Conservation (phyloP, 1,140 invertebrate genomes). For the Drosophila ananassae region DNA sequence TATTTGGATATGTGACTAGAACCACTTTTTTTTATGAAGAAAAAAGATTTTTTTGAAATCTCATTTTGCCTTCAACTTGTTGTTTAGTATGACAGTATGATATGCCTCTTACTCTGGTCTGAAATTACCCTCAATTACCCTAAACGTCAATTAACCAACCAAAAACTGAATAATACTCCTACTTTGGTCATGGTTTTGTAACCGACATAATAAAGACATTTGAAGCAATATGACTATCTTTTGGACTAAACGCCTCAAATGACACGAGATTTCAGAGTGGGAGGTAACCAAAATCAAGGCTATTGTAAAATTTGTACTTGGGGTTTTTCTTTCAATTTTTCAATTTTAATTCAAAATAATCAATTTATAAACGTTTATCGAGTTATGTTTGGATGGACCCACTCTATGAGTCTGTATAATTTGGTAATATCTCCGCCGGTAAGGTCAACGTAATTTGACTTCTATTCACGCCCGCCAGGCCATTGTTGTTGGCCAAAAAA, state of each 20-base stretch:
- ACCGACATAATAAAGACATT: constrained; percentile 42
- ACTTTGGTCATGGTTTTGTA: constrained; percentile 40
- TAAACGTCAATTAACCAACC: constrained; percentile 35
- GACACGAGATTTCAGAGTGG: constrained; percentile 8
- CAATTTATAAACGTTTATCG: not conserved
- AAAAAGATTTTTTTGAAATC: too few relatives aligned
- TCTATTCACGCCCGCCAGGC: constrained; percentile 46
- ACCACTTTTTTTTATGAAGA: not conserved
- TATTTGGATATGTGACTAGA: constrained; percentile 8
- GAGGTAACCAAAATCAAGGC: constrained; percentile 24
- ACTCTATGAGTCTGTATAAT: constrained; percentile 8
- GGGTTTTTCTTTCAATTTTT: not conserved
- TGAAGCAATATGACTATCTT: constrained; percentile 41
- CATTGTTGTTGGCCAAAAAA: constrained; percentile 30
- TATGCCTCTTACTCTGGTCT: constrained; percentile 14
- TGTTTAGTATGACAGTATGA: constrained; percentile 12
- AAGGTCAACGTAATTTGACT: constrained; percentile 50
- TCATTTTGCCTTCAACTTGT: not conserved
- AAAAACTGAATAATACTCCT: constrained; percentile 23
- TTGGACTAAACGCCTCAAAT: constrained; percentile 30
- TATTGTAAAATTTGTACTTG: constrained; percentile 1
- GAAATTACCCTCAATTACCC: constrained; percentile 44
- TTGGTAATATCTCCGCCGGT: constrained; percentile 22
- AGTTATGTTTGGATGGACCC: too few relatives aligned
- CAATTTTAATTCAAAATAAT: constrained; percentile 1